These are phyloP conservation scores for Proisotoma minuta DNA, from an alignment of 2,888 invertebrate species.

Conservation along the genomic window DNA sequence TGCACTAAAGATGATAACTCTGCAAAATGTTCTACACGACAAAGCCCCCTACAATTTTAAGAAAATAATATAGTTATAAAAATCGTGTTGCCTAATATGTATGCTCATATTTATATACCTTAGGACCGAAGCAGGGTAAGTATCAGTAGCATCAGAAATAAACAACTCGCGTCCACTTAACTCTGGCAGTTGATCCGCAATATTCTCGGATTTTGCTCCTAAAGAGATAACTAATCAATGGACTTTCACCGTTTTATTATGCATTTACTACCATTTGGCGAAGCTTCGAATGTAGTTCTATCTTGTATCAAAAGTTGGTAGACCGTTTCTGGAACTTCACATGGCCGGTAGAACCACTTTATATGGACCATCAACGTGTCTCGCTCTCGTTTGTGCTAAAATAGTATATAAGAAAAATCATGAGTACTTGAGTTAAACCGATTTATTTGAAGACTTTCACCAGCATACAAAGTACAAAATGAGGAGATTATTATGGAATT, in stretches of 20 bases:
- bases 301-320: slow-evolving; percentile 52
- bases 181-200: slow-evolving; percentile 44
- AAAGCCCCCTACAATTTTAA: slow-evolving; percentile 53
- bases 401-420: too few relatives aligned
- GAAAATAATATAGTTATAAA: slow-evolving; percentile 5
- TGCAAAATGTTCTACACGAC: slow-evolving; percentile 55
- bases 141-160: slow-evolving; percentile 55
- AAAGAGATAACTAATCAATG: neutral
- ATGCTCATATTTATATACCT: slow-evolving; percentile 49
- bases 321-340: slow-evolving; percentile 57
- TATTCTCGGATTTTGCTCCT: slow-evolving; percentile 36
- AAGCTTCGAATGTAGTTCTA: slow-evolving; percentile 15
- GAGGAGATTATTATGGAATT: too few relatives aligned
- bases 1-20: slow-evolving; percentile 53
- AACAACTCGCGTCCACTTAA: slow-evolving; percentile 53
- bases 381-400: slow-evolving; percentile 56
- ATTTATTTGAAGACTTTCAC: too few relatives aligned
- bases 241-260: neutral
- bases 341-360: slow-evolving; percentile 57
- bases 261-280: neutral
- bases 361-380: slow-evolving; percentile 55
- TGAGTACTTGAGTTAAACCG: too few relatives aligned
- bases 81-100: neutral
- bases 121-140: slow-evolving; percentile 54
- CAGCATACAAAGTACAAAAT: too few relatives aligned